Conservation (phyloP, 2,113 vertebrate genomes). For the Brachyhypopomus gauderio region DNA sequence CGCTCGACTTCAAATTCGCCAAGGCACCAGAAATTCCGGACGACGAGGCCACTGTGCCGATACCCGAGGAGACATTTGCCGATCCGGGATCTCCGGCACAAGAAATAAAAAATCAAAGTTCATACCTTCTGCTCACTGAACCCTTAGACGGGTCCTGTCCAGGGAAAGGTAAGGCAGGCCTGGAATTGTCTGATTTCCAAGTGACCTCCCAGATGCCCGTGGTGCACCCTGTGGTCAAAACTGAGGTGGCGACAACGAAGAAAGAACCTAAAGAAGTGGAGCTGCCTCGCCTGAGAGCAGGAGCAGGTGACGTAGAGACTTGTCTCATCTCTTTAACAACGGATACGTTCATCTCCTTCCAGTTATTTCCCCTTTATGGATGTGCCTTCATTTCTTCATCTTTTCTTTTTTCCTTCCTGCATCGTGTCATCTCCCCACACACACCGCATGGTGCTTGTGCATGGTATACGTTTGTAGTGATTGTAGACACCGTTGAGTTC, state of each 20-base stretch:
- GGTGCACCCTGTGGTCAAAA: slow-evolving; percentile 53
- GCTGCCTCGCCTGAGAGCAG: slow-evolving; percentile 66
- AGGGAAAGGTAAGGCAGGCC: slow-evolving; percentile 70
- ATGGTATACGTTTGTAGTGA: slow-evolving; percentile 11
- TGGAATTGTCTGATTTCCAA: slow-evolving; percentile 64
- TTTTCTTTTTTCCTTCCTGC: slow-evolving; percentile 12
- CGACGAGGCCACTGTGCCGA: slow-evolving; percentile 58
- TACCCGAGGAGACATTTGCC: slow-evolving; percentile 50
- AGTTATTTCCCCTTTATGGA: slow-evolving; percentile 35
- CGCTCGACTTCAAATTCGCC: slow-evolving; percentile 71
- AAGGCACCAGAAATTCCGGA: slow-evolving; percentile 67
- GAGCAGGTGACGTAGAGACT: slow-evolving; percentile 64
- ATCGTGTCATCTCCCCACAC: neutral
- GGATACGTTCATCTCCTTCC: slow-evolving; percentile 4
- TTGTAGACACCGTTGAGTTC: neutral
- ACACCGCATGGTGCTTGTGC: neutral
- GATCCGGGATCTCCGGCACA: slow-evolving; percentile 32
- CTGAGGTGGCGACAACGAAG: slow-evolving; percentile 54
- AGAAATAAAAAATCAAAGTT: slow-evolving; percentile 60
- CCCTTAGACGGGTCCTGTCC: slow-evolving; percentile 51
- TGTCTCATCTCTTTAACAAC: slow-evolving; percentile 35
- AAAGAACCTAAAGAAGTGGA: slow-evolving; percentile 59
- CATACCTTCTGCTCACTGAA: slow-evolving; percentile 68
- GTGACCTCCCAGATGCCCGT: slow-evolving; percentile 53
- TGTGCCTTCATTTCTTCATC: slow-evolving; percentile 27